Evolutionary conservation across 2,888 invertebrate species (phyloP).

Genomic region (Cyclophora albipunctata): DNA sequence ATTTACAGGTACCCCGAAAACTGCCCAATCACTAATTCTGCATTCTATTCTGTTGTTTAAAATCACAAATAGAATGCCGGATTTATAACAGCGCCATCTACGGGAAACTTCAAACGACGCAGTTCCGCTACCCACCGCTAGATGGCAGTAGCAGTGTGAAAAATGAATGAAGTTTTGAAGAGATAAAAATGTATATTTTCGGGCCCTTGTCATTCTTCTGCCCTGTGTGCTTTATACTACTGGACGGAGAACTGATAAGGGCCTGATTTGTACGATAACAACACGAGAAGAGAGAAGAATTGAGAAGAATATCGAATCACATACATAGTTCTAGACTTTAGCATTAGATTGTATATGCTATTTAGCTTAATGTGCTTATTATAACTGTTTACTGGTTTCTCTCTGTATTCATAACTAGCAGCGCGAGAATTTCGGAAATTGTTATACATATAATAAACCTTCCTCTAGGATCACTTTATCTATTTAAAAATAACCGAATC

Average conservation of each 20-base stretch:
- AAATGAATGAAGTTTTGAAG: constrained; percentile 1
- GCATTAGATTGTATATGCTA: too few species aligned
- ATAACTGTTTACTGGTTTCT: too few species aligned
- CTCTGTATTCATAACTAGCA: too few species aligned
- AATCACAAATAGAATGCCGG: constrained; percentile 36
- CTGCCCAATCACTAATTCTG: constrained; percentile 21
- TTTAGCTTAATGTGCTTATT: too few species aligned
- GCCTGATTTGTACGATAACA: constrained; percentile 78
- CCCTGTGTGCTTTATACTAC: constrained; percentile 86
- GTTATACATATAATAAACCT: too few species aligned
- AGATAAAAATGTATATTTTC: constrained; percentile 34
- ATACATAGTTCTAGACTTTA: too few species aligned
- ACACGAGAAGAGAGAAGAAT: constrained; percentile 16
- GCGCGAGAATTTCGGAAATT: too few species aligned
- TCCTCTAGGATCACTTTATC: too few species aligned
- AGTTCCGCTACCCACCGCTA: constrained; percentile 26
- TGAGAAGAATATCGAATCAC: constrained; percentile 1
- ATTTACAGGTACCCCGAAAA: constrained; percentile 4
- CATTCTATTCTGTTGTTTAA: constrained; percentile 33
- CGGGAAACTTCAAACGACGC: constrained; percentile 2
- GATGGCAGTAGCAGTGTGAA: constrained; percentile 27
- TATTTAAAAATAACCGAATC: too few species aligned
- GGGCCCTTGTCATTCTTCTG: constrained; percentile 96
- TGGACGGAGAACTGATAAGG: constrained; percentile 99
- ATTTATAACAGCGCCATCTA: constrained; percentile 30